Evolutionary conservation across 2,888 invertebrate genomes (phyloP).

Genomic region (Drosophila melanosoma): DNA sequence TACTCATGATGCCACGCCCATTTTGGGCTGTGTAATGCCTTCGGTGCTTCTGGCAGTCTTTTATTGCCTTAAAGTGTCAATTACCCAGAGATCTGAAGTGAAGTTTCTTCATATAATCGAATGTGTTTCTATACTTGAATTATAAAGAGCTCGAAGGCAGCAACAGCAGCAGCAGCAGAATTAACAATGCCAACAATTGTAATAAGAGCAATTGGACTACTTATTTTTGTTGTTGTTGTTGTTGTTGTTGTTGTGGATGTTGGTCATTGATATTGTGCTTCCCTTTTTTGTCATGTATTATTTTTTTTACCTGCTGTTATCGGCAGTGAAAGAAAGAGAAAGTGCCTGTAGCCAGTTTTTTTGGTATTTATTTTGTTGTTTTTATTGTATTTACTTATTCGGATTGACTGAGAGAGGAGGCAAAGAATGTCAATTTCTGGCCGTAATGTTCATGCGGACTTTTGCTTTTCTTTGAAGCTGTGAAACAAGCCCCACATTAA

Average conservation of each 20-base stretch:
- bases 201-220: slow-evolving; percentile 69
- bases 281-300: slow-evolving; percentile 54
- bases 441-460: slow-evolving; percentile 72
- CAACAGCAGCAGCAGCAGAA: slow-evolving; percentile 26
- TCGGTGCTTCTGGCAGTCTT: slow-evolving; percentile 31
- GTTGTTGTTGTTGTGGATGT: slow-evolving; percentile 53
- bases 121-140: slow-evolving; percentile 57
- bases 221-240: slow-evolving; percentile 42
- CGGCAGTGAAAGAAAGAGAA: slow-evolving; percentile 83
- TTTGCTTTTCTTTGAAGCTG: slow-evolving; percentile 83
- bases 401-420: slow-evolving; percentile 65
- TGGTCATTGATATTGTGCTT: slow-evolving; percentile 70
- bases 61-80: slow-evolving; percentile 75
- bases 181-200: slow-evolving; percentile 15
- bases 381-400: slow-evolving; percentile 61
- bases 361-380: slow-evolving; percentile 53
- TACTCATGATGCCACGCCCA: slow-evolving; percentile 60
- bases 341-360: slow-evolving; percentile 80
- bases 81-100: slow-evolving; percentile 55
- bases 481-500: slow-evolving; percentile 68
- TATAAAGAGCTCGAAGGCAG: slow-evolving; percentile 70
- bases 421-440: slow-evolving; percentile 83
- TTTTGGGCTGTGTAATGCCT: slow-evolving; percentile 22
- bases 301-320: slow-evolving; percentile 53
- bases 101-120: slow-evolving; percentile 42